Evolutionary conservation across 2,888 invertebrate genomes (phyloP), one percentile per base, ranked within the genome.

Genomic region (Dryobotodes eremita): DNA sequence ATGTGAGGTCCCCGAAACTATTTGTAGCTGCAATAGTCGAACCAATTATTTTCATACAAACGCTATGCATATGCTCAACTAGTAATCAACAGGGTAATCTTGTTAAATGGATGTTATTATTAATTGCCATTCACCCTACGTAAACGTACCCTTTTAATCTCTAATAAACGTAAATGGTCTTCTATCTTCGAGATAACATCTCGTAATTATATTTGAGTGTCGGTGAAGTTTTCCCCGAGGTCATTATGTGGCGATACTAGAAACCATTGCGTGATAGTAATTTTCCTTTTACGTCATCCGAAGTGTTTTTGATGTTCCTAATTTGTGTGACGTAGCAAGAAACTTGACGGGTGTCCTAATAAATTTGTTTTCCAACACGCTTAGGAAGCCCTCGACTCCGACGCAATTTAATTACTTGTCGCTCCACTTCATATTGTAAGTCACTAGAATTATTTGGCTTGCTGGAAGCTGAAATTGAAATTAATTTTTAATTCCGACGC

Each of bases 121-220:
- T 87, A 87, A 89, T 86, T 76, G 85, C 78, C 46, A 77, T 53
- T 64, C 75, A 79, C 75, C 77, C 80, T 72, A 83, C 69, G 70
- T 83, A 83, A 86, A 87, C 71, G 85, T 86, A 85, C 83, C 83
- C 85, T 84, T 86, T 88, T 87, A 88, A 83, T 89, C 70, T 71
- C 70, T 77, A 84, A 89, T 89, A 86, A 87, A 87, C 87, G 80
- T 81, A 86, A 88, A 88, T 88, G 86, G 87, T 66, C 76, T 81
- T 85, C 85, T 78, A 90, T 89, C 83, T 87, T 80, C 72, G 59
- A 88, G 90, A 92, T 92, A 91, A 71, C 86, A 91, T 92, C 91
- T 87, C 68, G 78, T 86, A 88, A 90, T 89, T 90, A 89, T 89
- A 87, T 88, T 88, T 79, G 75, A 86, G 81, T 84, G 86, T 80